phyloP scores from a whole-genome alignment of 2,888 invertebrate species.

The Argyra leucocephala region DNA sequence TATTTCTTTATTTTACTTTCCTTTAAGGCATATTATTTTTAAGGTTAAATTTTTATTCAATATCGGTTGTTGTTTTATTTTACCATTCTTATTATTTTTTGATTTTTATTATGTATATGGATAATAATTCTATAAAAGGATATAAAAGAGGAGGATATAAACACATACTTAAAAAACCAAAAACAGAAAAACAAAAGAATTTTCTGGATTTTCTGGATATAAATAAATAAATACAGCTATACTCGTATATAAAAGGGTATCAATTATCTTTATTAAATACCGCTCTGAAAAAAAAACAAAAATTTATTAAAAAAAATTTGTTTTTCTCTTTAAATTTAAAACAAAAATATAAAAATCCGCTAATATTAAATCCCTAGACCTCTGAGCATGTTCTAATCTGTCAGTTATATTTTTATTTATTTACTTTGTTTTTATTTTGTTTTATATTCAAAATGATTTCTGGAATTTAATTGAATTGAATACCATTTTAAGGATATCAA shows the following conservation, averaged over 20 bases:
- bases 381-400: not conserved
- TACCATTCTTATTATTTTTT: too few species aligned
- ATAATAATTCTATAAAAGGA: not conserved
- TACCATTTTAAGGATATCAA: too few species aligned
- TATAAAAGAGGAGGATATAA: not conserved
- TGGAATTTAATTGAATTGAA: too few species aligned
- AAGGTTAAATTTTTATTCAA: not conserved
- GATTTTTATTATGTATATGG: too few species aligned
- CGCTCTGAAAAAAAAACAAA: too few species aligned
- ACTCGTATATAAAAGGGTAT: not conserved
- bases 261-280: not conserved
- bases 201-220: not conserved
- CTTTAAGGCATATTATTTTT: not conserved
- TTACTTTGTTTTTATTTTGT: too few species aligned
- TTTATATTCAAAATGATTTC: too few species aligned
- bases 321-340: not conserved
- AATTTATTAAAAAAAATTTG: not conserved
- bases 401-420: not conserved
- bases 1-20: not conserved
- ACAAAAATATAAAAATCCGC: too few species aligned
- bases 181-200: not conserved
- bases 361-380: too few species aligned
- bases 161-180: not conserved
- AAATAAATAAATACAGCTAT: too few species aligned
- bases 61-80: too few species aligned